Base-by-base conservation (phyloP, 2,113 vertebrate species). In the Thalassarche chlororhynchos region DNA sequence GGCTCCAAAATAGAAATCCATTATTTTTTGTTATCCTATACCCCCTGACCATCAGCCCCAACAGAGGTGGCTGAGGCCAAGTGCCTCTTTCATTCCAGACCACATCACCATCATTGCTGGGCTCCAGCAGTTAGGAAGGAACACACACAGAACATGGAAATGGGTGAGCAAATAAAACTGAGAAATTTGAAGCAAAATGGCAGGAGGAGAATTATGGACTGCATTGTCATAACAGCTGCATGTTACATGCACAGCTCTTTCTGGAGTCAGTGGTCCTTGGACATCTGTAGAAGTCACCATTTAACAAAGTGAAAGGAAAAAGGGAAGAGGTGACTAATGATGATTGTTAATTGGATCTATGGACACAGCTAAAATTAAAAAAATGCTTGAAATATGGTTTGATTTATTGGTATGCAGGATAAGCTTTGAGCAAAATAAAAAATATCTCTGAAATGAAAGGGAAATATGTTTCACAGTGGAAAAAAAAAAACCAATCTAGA, bases 391-490 rank as follows among this genome's bases (percentile, higher is more conserved):
- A 98, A 93, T 94, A 75, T 91, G 64, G 89, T 93, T 96, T 98
- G 93, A 96, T 97, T 97, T 83, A 93, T 97, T 96, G 90, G 70
- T 64, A 88, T 96, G 92, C 90, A 91, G 47, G 52, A 69, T 87
- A 93, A 94, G 71, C 52, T 87, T 90, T 86, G 72, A 94, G 77
- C 9, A 78, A 91, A 95, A 74, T 51, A 51, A 86, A 90, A 61
- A 36, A 58, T 5, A 36, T 17, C 64, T 77, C 72, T 54, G 78
- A 97, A 97, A 94, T 97, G 94, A 94, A 97, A 91, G 46, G 68
- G 89, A 97, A 97, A 98, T 95, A 95, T 97, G 96, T 96, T 98
- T 98, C 97, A 91, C 92, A 97, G 91, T 87, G 42, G 84, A 36
- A 72, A 85, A 97, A 97, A 77, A 64, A 87, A 64, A 93, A 38